Evolutionary conservation across 1,140 invertebrate genomes (phyloP).

Genomic region (Fopius arisanus): DNA sequence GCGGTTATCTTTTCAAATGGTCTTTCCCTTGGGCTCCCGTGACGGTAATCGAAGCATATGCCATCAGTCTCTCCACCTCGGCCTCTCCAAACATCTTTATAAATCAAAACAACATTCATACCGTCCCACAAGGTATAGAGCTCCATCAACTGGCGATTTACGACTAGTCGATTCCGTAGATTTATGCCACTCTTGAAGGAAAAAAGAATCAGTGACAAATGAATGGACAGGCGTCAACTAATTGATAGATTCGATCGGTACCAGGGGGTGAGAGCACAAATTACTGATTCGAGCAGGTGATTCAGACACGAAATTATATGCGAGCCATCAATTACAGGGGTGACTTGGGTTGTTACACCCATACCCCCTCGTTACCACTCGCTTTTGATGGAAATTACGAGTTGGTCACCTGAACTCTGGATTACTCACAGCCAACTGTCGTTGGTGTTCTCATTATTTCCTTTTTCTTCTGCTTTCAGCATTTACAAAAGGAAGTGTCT

Average conservation of each 20-base stretch:
- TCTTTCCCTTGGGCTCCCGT: not conserved
- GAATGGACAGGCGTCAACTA: not conserved
- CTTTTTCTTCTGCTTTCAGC: slow-evolving; percentile 6
- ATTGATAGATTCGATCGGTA: not conserved
- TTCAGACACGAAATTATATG: slow-evolving; percentile 42
- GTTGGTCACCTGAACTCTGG: slow-evolving; percentile 35
- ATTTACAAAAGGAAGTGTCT: not conserved
- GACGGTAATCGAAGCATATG: not conserved
- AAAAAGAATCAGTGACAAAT: too few relatives aligned
- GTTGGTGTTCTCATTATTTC: slow-evolving; percentile 6
- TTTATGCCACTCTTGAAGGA: too few relatives aligned
- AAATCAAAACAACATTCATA: not conserved
- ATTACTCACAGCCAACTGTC: slow-evolving; percentile 41
- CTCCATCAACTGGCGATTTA: not conserved
- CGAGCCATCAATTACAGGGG: slow-evolving; percentile 36
- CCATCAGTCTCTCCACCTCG: not conserved
- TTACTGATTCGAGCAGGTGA: slow-evolving; percentile 36
- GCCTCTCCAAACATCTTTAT: not conserved
- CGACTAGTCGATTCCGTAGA: not conserved
- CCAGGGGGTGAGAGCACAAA: not conserved
- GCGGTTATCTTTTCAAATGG: slow-evolving; percentile 10
- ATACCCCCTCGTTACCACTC: slow-evolving; percentile 33
- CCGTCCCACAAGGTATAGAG: too few relatives aligned
- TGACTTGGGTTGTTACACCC: slow-evolving; percentile 23
- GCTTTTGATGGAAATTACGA: slow-evolving; percentile 50